phyloP scores from a whole-genome alignment of 2,797 vertebrate genomes.

The Chelidonichthys spinosus region DNA sequence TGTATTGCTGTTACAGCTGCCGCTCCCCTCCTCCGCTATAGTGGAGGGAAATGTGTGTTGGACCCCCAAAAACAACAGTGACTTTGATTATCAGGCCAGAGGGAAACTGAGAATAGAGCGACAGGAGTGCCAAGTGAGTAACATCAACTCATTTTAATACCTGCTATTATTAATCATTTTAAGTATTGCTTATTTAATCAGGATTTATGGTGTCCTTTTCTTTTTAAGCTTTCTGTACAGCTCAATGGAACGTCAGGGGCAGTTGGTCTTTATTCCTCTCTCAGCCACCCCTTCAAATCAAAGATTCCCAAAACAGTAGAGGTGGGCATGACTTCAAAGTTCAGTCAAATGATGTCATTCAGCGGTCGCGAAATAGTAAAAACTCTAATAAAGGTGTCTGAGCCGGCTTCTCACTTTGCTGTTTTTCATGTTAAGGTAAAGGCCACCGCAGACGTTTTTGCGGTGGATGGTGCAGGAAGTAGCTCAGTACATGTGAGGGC shows the following conservation, averaged over 20 bases:
- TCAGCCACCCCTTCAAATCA: constrained; percentile 76
- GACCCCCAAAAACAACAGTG: constrained; percentile 61
- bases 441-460: constrained; percentile 60
- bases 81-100: constrained; percentile 76
- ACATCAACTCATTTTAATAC: background rate
- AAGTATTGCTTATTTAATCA: background rate
- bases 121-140: constrained; percentile 82
- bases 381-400: background rate
- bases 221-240: constrained; percentile 70
- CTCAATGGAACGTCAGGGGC: constrained; percentile 75
- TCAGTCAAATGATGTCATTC: background rate
- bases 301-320: constrained; percentile 76
- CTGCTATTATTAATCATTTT: background rate
- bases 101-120: constrained; percentile 76
- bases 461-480: constrained; percentile 62
- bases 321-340: constrained; percentile 58
- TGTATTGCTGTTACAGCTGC: constrained; percentile 79
- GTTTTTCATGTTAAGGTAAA: constrained; percentile 76
- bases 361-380: background rate
- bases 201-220: constrained; percentile 9
- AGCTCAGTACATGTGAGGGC: constrained; percentile 78
- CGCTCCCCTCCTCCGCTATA: constrained; percentile 79
- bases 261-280: constrained; percentile 68
- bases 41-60: constrained; percentile 81
- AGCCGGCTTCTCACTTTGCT: background rate